Evolutionary conservation across 2,888 invertebrate species (phyloP), one percentile per base, ranked within the genome.

Genomic region (Aporophyla nigra): DNA sequence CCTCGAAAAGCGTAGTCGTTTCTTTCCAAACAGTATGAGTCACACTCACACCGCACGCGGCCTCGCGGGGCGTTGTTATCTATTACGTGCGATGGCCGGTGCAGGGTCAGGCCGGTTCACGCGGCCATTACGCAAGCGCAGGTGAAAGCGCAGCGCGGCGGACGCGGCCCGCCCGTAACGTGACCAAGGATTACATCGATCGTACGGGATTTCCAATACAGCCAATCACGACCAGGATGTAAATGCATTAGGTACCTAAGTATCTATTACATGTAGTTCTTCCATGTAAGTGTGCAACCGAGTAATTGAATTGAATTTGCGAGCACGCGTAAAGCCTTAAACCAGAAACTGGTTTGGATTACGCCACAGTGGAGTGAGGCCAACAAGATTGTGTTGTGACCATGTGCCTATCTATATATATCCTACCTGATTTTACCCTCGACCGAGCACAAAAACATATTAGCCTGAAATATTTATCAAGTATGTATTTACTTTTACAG

Each of bases 131-230:
- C 86, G 80, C 77, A 85, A 87, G 69, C 75, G 66, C 74, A 65
- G 76, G 86, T 59, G 84, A 84, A 84, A 84, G 84, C 70, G 85
- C 61, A 77, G 54, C 77, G 56, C 59, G 61, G 5, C 67, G 53
- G 63, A 24, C 56, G 56, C 56, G 6, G 51, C 61, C n/a, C 43
- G 59, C 71, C 71, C 78, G 81, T 85, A 82, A 83, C 78, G 81
- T 85, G 80, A 83, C 87, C 63, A n/a, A 74, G 89, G 87, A 87
- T 88, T 83, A 40, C 71, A 70, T 74, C 78, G 68, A 65, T 54
- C 46, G 62, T 46, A 27, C 67, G 86, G 79, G 53, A 74, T 83
- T 80, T 68, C 84, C 86, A 70, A 74, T 59, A 53, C 54, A 24
- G 65, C 59, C 58, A 54, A 65, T 14, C 56, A 40, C 67, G 16